A percentile compares a stretch with the other conserved stretches of the same genome.
Conservation (phyloP, 2,797 vertebrate genomes). For the Pseudomugil tenellus region DNA sequence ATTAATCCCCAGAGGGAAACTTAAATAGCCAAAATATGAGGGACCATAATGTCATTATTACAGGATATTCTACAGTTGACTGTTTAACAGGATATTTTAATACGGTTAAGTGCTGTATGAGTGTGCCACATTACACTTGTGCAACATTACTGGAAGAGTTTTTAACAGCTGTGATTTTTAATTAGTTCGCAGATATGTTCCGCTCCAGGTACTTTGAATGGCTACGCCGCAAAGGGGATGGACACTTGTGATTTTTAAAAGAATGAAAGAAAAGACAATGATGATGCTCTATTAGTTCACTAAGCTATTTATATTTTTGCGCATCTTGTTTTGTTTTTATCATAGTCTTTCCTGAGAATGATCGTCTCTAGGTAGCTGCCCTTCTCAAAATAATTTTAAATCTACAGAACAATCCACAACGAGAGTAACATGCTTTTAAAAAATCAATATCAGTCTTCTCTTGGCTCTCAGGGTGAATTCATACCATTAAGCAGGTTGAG, state of each 20-base stretch:
- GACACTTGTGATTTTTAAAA: neutral
- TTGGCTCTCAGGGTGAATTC: constrained; percentile 37
- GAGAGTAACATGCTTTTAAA: constrained; percentile 49
- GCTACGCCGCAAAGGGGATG: too few relatives aligned
- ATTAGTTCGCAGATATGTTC: neutral
- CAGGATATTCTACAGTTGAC: too few relatives aligned
- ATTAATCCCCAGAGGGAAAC: too few relatives aligned
- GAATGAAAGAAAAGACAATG: neutral
- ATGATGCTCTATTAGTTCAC: constrained; percentile 20
- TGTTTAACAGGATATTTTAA: too few relatives aligned
- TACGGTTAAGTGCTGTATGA: too few relatives aligned
- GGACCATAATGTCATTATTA: too few relatives aligned
- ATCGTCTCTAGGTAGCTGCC: constrained; percentile 39
- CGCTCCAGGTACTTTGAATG: neutral
- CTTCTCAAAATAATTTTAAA: constrained; percentile 30
- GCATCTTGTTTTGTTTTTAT: neutral
- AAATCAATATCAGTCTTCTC: constrained; percentile 65
- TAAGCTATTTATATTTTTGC: constrained; percentile 4
- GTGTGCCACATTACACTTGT: neutral
- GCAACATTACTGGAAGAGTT: neutral
- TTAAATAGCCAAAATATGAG: too few relatives aligned
- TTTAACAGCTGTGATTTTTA: neutral
- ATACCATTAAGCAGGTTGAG: constrained; percentile 53
- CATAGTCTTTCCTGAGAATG: constrained; percentile 13
- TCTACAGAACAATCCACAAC: constrained; percentile 35